A percentile compares a stretch with the other conserved stretches of the same genome.
These are phyloP conservation scores for Caenorhabditis japonica DNA, from an alignment of 2,888 invertebrate species.

Conservation along the genomic window DNA sequence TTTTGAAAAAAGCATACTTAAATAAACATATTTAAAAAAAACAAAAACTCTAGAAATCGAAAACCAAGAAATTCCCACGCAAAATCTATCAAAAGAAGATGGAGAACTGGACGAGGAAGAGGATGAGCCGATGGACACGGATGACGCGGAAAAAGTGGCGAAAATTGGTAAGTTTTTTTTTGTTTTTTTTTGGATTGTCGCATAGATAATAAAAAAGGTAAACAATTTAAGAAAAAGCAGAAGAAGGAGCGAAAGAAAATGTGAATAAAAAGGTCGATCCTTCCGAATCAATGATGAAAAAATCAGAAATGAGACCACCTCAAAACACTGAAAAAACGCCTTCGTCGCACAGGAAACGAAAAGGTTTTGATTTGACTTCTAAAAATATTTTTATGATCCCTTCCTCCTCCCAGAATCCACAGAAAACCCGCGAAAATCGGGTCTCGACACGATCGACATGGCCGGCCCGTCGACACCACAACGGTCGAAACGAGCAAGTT, in stretches of 20 bases:
- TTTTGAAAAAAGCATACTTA: too few species aligned
- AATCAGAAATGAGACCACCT: constrained; percentile 28
- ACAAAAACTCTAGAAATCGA: too few species aligned
- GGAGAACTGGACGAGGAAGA: constrained; percentile 44
- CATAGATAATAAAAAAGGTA: too few species aligned
- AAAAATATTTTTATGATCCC: constrained; percentile 1
- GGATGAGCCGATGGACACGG: constrained; percentile 9
- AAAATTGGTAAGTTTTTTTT: neutral
- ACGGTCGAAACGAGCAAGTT: constrained; percentile 47
- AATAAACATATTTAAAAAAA: too few species aligned
- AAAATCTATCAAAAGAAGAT: too few species aligned
- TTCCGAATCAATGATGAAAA: neutral
- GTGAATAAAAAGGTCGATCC: neutral
- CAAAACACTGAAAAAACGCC: constrained; percentile 22
- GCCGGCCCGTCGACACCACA: constrained; percentile 17
- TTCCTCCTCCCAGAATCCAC: constrained; percentile 41
- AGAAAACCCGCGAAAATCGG: constrained; percentile 32
- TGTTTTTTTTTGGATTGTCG: neutral
- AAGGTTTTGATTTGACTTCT: constrained; percentile 2
- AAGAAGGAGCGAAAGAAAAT: constrained; percentile 5
- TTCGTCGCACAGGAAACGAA: constrained; percentile 23
- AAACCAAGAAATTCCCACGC: too few species aligned
- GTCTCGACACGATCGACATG: constrained; percentile 19
- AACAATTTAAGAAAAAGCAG: constrained; percentile 1
- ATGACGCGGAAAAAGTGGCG: neutral